Base-by-base conservation (phyloP, 37 sponge, comb jelly and placozoan species). In the Crambe crambe region DNA sequence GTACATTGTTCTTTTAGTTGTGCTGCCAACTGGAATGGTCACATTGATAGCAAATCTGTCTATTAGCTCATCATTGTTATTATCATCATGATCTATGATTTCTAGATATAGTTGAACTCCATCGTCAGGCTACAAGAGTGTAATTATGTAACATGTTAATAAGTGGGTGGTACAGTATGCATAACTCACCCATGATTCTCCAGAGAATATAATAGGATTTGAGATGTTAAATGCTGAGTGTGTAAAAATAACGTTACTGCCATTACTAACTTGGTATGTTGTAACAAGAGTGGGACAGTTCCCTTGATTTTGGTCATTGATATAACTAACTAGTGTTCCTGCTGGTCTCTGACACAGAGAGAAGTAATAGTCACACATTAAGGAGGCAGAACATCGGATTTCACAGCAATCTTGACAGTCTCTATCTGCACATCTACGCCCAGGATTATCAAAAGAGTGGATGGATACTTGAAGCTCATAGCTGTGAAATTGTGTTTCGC, bases 401-500 rank as follows among this genome's bases (percentile, higher is more conserved):
- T 65, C 35, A 65, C 66, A 65, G 10, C 66, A 65, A 34, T 3
- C 31, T 3, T 30, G 25, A 9, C 66, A 65, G 35, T 26, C 31
- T 2, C 10, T 18, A 65, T 65, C 51, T 31, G 66, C 66, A 65
- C 66, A 65, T 32, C 31, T 30, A 9, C 66, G 32, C 3, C 9
- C 31, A 65, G 66, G 66, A 31, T 65, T 65, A 31, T 34, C 30
- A 34, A 65, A 65, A 18, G 66, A 65, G 66, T 65, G 35, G 34
- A 65, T 20, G 17, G 66, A 31, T 2, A 65, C 34, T 18, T 65
- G 34, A 2, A 65, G 5, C 10, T 65, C 32, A 75, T 80, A 87
- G 32, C 77, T 80, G 44, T 89, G 79, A 29, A 80, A 66, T 10
- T 72, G 43, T 1, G 30, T 20, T 20, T 77, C 83, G 84, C 93